These are phyloP conservation scores for Rhinella marina DNA, from an alignment of 2,797 vertebrate species.

Conservation along the genomic window DNA sequence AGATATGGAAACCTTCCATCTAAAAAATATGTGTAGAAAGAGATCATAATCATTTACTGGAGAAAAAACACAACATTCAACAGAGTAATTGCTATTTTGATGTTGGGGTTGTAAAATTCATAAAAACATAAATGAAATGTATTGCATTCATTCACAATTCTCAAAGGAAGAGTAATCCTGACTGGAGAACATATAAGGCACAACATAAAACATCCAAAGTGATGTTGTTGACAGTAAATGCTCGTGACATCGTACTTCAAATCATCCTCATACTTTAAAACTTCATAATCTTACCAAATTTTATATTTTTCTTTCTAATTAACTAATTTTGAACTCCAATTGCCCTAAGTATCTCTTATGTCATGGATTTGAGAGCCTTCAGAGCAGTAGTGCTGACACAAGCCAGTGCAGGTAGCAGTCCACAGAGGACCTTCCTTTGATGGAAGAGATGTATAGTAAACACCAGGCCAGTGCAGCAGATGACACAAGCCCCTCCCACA, in stretches of 20 bases:
- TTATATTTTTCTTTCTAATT: neutral
- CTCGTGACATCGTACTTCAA: neutral
- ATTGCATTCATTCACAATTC: too few relatives aligned
- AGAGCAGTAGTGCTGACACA: neutral
- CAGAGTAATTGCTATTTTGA: neutral
- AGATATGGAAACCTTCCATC: neutral
- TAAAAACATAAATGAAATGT: neutral
- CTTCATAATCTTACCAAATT: neutral
- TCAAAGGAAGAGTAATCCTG: neutral
- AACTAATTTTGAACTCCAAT: neutral
- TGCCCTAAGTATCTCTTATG: neutral
- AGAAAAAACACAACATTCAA: too few relatives aligned
- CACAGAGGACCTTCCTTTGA: neutral
- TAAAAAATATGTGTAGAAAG: too few relatives aligned
- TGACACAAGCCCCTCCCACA: slow-evolving; percentile 49
- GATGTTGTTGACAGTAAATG: neutral
- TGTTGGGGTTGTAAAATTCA: neutral
- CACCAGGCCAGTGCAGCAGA: neutral
- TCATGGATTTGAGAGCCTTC: neutral
- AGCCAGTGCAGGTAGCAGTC: neutral
- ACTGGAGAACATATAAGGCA: neutral
- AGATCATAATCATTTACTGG: too few relatives aligned
- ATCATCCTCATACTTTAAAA: neutral
- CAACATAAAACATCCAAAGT: neutral
- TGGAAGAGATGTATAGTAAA: neutral